Base-by-base conservation (phyloP, 2,113 vertebrate species). In the Amphiprion ocellaris region DNA sequence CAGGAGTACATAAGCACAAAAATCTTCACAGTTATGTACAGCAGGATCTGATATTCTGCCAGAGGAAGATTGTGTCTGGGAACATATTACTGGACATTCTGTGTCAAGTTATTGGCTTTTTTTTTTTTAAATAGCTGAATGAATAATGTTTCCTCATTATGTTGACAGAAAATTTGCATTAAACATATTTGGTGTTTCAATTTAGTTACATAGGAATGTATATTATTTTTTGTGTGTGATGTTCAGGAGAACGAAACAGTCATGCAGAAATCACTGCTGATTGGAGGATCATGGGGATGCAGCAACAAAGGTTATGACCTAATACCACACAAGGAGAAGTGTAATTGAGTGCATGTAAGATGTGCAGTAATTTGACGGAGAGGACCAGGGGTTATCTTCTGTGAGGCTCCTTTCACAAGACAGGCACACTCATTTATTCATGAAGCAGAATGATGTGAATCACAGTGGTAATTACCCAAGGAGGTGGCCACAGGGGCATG, bases 321-420 rank as follows among this genome's bases (percentile, higher is more conserved):
- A 28, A 66, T 56, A 33, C 41, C 28, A 49, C 4, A 74, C 30
- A 37, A 62, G 23, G 19, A 0, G 47, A 67, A 26, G 47, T 62
- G 41, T 71, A 62, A 66, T 49, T 41, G 33, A 62, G 68, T 69
- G 54, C n/a, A 26, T 33, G 12, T 58, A 14, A 66, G 23, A 16
- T 28, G 33, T 62, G 50, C 55, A 66, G 54, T 47, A n/a, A 54
- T 75, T 52, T 67, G 33, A 70, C 60, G 26, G 61, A 74, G 16
- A 58, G 44, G 2, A 23, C 30, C 17, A 24, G 4, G 2, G 15
- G 14, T 65, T 74, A 21, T 59, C 23, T 11, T 9, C 15, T 56
- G 16, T 0, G 12, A 15, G 21, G 19, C 11, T 15, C 61, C 54
- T 46, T 33, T 61, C 53, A 74, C 2, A n/a, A 41, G n/a, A 5